These are phyloP conservation scores for Tigriopus japonicus DNA, from an alignment of 1,140 invertebrate species.

Conservation along the genomic window DNA sequence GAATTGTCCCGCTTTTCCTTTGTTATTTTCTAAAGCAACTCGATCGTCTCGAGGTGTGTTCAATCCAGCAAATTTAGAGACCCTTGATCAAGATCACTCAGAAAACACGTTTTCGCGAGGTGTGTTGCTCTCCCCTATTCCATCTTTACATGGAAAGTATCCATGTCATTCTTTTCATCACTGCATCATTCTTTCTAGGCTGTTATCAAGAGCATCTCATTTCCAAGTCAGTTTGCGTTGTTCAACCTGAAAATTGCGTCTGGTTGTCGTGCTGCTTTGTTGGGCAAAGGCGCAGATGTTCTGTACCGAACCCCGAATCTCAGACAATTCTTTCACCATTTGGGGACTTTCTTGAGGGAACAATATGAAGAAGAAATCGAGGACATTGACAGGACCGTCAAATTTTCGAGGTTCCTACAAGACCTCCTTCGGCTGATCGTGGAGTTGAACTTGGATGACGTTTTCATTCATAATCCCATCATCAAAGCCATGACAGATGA, in stretches of 20 bases:
- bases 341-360: slow-evolving; percentile 30
- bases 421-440: slow-evolving; percentile 35
- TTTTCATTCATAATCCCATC: slow-evolving; percentile 21
- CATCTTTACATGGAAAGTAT: too few relatives aligned
- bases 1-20: too few relatives aligned
- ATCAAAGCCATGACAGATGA: too few relatives aligned
- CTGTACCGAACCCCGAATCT: slow-evolving; percentile 37
- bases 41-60: too few relatives aligned
- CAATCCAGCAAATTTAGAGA: too few relatives aligned
- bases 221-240: slow-evolving; percentile 21
- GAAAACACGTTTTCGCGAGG: too few relatives aligned
- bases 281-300: slow-evolving; percentile 33
- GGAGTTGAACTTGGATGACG: slow-evolving; percentile 33
- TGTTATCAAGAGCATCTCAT: too few relatives aligned
- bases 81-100: too few relatives aligned
- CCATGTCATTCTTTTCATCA: too few relatives aligned
- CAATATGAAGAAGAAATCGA: slow-evolving; percentile 39
- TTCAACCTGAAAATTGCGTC: slow-evolving; percentile 28
- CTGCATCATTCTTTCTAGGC: too few relatives aligned
- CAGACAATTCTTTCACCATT: slow-evolving; percentile 29
- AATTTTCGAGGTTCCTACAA: slow-evolving; percentile 40
- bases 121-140: too few relatives aligned
- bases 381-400: slow-evolving; percentile 35
- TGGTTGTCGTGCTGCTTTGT: slow-evolving; percentile 30
- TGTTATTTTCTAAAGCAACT: too few relatives aligned